Base-by-base conservation (phyloP, 2,888 invertebrate genomes). In the Leptinotarsa rubiginosa region DNA sequence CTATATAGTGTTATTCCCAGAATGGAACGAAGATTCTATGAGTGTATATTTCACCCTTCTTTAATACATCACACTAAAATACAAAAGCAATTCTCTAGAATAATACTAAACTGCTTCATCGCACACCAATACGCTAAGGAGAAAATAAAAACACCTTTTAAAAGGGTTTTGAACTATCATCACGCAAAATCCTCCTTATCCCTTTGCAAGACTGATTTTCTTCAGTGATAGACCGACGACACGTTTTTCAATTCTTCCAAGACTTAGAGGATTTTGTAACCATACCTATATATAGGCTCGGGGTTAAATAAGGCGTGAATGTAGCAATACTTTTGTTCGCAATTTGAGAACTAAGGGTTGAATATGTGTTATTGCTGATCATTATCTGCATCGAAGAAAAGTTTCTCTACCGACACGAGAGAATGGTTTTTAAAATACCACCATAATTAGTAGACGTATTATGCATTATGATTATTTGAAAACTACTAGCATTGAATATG, bases 81-180 rank as follows among this genome's bases (percentile, higher is more conserved):
- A 62, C 62, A 41, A 62, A 22, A 56, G 68, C 65, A 13, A 62
- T 69, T 76, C 69, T 78, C 73, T 75, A 75, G 72, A 62, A 67
- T 75, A 72, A 70, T 65, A 70, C 47, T 47, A 15, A 47, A 54
- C 65, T 69, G 77, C 74, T 68, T 72, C 74, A 70, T 74, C 74
- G 73, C 77, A 74, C 72, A 59, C 69, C 72, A 77, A 77, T 72
- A 47, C 62, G 31, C 65, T n/a, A 65, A 74, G 66, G 68, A 74
- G 75, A 74, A 74, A 69, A 75, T 70, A 73, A 71, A 71, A 68
- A 79, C 81, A 80, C 78, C 77, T 76, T 75, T 80, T 79, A 65
- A 81, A 81, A 81, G 79, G 78, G 81, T 81, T 81, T 73, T 70
- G 72, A 75, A 79, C 70, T 78, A 79, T 77, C 75, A 74, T 65